Percentiles rank a stretch among this genome's conserved stretches.
These are phyloP conservation scores for Nestor notabilis DNA, from an alignment of 2,113 vertebrate genomes.

Conservation along the genomic window DNA sequence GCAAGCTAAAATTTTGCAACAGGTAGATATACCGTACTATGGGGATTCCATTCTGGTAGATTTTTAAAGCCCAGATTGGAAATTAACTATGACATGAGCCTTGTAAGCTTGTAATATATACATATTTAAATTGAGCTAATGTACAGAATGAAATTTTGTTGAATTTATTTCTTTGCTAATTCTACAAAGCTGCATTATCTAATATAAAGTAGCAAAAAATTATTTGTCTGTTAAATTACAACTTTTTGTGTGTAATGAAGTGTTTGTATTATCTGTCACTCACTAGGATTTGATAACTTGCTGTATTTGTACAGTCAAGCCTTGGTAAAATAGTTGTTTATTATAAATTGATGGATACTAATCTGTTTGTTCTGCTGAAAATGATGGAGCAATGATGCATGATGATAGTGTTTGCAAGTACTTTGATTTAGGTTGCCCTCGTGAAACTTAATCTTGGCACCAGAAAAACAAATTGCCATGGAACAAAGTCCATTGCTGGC, in stretches of 20 bases:
- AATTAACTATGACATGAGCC: conserved; percentile 71
- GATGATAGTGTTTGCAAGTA: conserved; percentile 58
- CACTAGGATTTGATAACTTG: conserved; percentile 54
- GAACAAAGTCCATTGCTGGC: conserved; percentile 77
- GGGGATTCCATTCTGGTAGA: conserved; percentile 45
- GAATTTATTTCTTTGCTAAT: conserved; percentile 68
- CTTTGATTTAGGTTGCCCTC: conserved; percentile 49
- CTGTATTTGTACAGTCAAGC: conserved; percentile 76
- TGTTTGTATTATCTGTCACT: conserved; percentile 73
- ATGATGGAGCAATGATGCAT: conserved; percentile 63
- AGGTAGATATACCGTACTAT: neutral
- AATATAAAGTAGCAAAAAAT: conserved; percentile 59
- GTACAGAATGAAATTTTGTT: conserved; percentile 73
- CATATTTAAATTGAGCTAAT: conserved; percentile 75
- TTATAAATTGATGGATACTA: conserved; percentile 65
- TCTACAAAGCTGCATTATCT: conserved; percentile 69
- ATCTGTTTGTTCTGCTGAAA: conserved; percentile 67
- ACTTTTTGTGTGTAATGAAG: conserved; percentile 55
- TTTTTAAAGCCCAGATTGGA: conserved; percentile 69
- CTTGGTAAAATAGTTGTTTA: conserved; percentile 73
- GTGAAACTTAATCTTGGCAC: conserved; percentile 43
- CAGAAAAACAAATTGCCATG: conserved; percentile 55
- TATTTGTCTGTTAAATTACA: conserved; percentile 56
- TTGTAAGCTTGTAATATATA: conserved; percentile 72
- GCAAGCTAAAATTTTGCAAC: neutral